Evolutionary conservation across 2,113 vertebrate species (phyloP).

Genomic region (Platycercus adscitus): DNA sequence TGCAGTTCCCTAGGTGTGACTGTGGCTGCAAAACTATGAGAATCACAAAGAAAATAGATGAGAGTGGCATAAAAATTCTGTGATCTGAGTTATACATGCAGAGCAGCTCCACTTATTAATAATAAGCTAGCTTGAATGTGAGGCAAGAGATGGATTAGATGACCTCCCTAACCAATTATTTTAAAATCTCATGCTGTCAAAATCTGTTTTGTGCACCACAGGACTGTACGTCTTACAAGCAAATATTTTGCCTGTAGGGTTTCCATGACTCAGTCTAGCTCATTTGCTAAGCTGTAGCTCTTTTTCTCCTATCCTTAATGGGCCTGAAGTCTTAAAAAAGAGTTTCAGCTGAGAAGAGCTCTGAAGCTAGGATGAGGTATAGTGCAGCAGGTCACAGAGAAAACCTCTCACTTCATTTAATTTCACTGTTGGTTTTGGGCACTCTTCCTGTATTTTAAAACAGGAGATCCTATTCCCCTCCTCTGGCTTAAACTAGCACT

Average conservation of each 20-base stretch:
- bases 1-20: neutral
- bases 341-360: neutral
- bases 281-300: neutral
- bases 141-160: neutral
- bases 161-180: neutral
- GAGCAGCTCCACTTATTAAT: neutral
- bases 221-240: neutral
- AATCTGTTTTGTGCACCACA: neutral
- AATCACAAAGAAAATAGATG: neutral
- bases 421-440: neutral
- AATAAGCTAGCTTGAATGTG: neutral
- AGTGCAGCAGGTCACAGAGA: neutral
- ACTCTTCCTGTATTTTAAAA: neutral
- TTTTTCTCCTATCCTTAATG: neutral
- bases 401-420: neutral
- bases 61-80: neutral
- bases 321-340: neutral
- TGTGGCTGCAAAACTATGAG: neutral
- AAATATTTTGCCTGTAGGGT: neutral
- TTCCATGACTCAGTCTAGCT: neutral
- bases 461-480: neutral
- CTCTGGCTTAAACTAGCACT: neutral
- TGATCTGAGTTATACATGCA: neutral
- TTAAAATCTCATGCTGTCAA: neutral
- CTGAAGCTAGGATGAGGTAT: neutral